Evolutionary conservation across 2,888 invertebrate genomes (phyloP).

Genomic region (Zygogramma bicolorata): DNA sequence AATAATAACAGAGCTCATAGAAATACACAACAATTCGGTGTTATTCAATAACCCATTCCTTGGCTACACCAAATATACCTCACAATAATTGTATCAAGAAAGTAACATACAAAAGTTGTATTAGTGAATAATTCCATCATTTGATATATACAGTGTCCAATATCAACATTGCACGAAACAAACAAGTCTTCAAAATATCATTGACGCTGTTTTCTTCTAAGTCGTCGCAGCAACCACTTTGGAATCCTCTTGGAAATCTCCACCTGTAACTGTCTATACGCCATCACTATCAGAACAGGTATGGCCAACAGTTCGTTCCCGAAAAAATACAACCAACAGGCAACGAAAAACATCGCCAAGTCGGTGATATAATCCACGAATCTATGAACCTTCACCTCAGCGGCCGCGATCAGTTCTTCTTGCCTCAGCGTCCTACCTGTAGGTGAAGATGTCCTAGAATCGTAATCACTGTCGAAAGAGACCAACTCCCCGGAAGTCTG

Average conservation of each 20-base stretch:
- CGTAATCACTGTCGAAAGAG: constrained; percentile 53
- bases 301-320: constrained; percentile 84
- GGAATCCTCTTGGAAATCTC: constrained; percentile 67
- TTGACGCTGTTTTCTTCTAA: constrained; percentile 23
- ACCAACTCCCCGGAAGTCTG: constrained; percentile 64
- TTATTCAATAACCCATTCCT: no score
- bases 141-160: neutral
- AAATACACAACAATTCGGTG: no score
- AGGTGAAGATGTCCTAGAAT: constrained; percentile 39
- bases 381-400: constrained; percentile 77
- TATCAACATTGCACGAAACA: no score
- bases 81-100: no score
- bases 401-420: constrained; percentile 72
- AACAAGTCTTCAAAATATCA: neutral
- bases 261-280: constrained; percentile 82
- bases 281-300: constrained; percentile 80
- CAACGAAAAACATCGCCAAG: constrained; percentile 79
- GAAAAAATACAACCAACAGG: constrained; percentile 85
- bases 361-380: constrained; percentile 81
- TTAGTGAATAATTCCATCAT: no score
- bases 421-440: constrained; percentile 59
- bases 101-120: no score
- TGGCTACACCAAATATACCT: no score
- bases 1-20: no score
- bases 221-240: constrained; percentile 48